These are phyloP conservation scores for Troglohyphantes excavatus DNA, from an alignment of 2,888 invertebrate species.

Conservation along the genomic window DNA sequence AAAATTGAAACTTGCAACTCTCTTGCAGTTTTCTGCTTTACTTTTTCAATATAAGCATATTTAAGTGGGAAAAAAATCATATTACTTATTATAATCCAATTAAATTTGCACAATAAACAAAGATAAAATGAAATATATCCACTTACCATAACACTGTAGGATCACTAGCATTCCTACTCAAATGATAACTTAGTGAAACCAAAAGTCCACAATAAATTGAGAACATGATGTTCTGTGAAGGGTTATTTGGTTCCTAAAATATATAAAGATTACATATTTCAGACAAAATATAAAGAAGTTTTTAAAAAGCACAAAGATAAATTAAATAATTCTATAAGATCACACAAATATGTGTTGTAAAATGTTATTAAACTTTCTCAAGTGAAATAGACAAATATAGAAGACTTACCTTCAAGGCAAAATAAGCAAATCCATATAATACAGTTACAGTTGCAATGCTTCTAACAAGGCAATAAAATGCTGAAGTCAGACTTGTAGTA, in stretches of 20 bases:
- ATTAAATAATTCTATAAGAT: too few relatives aligned
- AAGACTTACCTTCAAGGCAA: conserved; percentile 88
- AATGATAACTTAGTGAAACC: conserved; percentile 93
- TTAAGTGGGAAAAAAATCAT: too few relatives aligned
- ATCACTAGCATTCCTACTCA: conserved; percentile 96
- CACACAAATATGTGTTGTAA: too few relatives aligned
- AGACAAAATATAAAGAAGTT: neutral
- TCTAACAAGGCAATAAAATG: conserved; percentile 90
- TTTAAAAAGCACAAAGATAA: neutral
- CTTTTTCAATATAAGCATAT: too few relatives aligned
- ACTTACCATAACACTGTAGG: conserved; percentile 93
- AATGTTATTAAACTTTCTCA: too few relatives aligned
- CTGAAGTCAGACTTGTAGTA: conserved; percentile 86
- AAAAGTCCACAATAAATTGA: conserved; percentile 96
- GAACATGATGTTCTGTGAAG: conserved; percentile 94
- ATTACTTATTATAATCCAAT: too few relatives aligned
- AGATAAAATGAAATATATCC: neutral
- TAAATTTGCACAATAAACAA: too few relatives aligned
- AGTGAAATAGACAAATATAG: too few relatives aligned
- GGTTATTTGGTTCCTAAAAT: conserved; percentile 84
- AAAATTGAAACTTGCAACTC: too few relatives aligned
- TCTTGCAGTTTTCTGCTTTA: too few relatives aligned
- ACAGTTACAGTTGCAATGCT: conserved; percentile 90
- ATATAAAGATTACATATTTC: neutral
- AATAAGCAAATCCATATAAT: conserved; percentile 93